phyloP scores from a whole-genome alignment of 2,113 vertebrate species.

The Vanacampus margaritifer region DNA sequence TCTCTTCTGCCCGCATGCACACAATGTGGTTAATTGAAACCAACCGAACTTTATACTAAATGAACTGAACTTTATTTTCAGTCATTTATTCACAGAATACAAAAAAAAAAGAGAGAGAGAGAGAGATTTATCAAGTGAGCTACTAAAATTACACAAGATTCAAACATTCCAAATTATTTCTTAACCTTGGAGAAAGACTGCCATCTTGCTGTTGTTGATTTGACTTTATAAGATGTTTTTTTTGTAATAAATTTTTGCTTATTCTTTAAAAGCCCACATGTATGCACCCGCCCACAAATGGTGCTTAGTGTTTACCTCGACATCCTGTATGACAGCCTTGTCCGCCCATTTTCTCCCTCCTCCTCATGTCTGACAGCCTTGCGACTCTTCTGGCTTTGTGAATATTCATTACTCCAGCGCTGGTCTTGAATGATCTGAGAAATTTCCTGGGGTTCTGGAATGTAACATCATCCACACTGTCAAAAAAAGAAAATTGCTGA shows the following conservation, averaged over 20 bases:
- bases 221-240: background rate
- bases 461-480: constrained; percentile 21
- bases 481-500: constrained; percentile 15
- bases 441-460: constrained; percentile 40
- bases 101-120: too few species aligned
- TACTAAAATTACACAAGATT: too few species aligned
- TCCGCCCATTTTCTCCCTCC: background rate
- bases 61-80: too few species aligned
- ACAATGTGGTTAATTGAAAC: too few species aligned
- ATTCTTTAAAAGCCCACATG: background rate
- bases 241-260: background rate
- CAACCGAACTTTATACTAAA: too few species aligned
- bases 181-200: too few species aligned
- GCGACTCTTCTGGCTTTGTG: constrained; percentile 19
- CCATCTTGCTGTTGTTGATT: too few species aligned
- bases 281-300: constrained; percentile 5
- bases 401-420: constrained; percentile 42
- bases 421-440: constrained; percentile 31
- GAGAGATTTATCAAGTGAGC: too few species aligned
- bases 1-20: too few species aligned
- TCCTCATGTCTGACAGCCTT: constrained; percentile 7
- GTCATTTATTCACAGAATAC: too few species aligned
- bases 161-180: too few species aligned
- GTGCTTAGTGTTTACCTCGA: background rate
- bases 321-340: constrained; percentile 7